Evolutionary conservation across 2,797 vertebrate species (phyloP), one percentile per base, ranked within the genome.

Genomic region (Poliocrania exsul): DNA sequence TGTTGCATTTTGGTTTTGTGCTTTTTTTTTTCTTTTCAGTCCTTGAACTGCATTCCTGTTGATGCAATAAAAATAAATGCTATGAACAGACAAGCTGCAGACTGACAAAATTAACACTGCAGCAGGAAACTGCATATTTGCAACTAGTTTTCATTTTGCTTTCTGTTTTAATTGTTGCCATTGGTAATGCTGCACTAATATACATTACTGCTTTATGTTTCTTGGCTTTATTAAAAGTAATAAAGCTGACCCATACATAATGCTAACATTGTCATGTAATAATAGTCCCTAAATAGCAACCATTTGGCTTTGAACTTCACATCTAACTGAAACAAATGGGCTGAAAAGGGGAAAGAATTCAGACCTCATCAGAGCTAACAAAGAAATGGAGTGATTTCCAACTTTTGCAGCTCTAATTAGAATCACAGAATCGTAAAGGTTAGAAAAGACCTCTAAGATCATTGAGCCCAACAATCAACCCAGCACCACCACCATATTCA

Each of bases 231-330:
- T 90, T 92, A 90, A 93, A 93, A 86, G 80, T 81, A 61, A 79
- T 88, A 93, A 91, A 96, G 90, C 38, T 78, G 85, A 95, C 89
- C 90, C 72, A 91, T 77, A 88, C 46, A 42, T 84, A 94, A 84
- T 0, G 7, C 17, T 89, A 92, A 78, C 20, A 33, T 37, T 70
- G 40, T 72, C 82, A 89, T 60, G 54, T 31, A 95, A 86, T 87
- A 88, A 70, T 50, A n/a, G 31, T 50, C 37, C 79, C 71, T 89
- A 88, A 93, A 79, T 88, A 88, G 66, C 73, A 89, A 38, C 44
- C 42, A 57, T 95, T 90, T 96, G 78, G 66, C 81, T 90, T 85
- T 94, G 83, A 94, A 91, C 65, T 82, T 75, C 47, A 44, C 60
- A 73, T 93, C 56, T 87, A 65, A 69, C 69, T 51, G 29, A 81